Evolutionary conservation across 2,797 vertebrate genomes (phyloP), one percentile per base, ranked within the genome.

Genomic region (Hipposideros larvatus): DNA sequence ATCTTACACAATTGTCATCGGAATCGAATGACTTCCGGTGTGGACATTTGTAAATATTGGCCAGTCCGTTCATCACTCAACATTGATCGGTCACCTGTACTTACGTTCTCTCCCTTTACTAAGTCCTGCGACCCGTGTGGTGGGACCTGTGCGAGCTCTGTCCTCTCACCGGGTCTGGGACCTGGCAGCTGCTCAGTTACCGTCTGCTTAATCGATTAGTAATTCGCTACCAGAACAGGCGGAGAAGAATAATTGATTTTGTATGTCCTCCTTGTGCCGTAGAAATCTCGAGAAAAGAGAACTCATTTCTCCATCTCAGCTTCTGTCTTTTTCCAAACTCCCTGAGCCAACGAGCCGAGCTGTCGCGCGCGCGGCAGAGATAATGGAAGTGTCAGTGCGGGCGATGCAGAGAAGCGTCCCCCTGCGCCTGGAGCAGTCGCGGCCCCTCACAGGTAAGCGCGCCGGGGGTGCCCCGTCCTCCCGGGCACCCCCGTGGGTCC

Each of bases 321-420:
- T 98, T 80, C 98, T 99, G 95, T 90, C 97, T 61, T 98, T 99
- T 78, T 98, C 97, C 75, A 99, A 99, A 61, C 98, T 98, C 97
- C 97, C 97, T 0, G 98, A 99, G 92, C 93, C 97, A 14, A 98
- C 99, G 26, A 99, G 98, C 57, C 93, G 86, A 80, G 98, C 98
- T 66, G 79, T 98, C 92, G 98, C 98, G 95, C 98, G 90, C 97
- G 99, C 99, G 24, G 99, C 99, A 1, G 99, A 99, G 97, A 93
- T 99, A 97, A 99, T 99, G 98, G 99, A 99, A 95, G 97, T 98
- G 78, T 99, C 98, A 22, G 86, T 99, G 71, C 97, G 94, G 90
- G 88, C 98, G 48, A 86, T 99, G 43, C 99, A 98, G 96, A 96
- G 97, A 59, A 98, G 97, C 65, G 95, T 95, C 55, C 97, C 90